Base-by-base conservation (phyloP, 2,113 vertebrate species). In the Galbula dea region DNA sequence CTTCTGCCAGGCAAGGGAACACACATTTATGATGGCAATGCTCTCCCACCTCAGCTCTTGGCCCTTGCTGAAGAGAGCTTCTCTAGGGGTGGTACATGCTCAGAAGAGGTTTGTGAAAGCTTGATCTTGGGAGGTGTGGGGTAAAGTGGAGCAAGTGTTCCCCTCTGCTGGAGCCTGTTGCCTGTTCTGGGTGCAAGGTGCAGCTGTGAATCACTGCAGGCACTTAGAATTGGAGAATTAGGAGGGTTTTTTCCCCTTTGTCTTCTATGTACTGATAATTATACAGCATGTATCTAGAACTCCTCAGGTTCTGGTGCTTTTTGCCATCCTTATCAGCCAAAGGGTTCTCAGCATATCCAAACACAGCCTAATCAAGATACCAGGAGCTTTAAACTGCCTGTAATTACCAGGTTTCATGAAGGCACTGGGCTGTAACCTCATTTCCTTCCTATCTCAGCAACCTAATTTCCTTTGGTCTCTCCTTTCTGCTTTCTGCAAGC, bases 21-120 rank as follows among this genome's bases (percentile, higher is more conserved):
- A 1, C 2, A 1, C 0, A 1, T 6, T 45, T 2, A 0, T 8
- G 63, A 7, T 21, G 59, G 9, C 4, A 20, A 1, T 4, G 26
- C 24, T 27, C 26, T 57, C 52, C 61, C 29, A 58, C 34, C 32
- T 39, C 74, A n/a, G n/a, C n/a, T n/a, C n/a, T n/a, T n/a, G n/a
- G n/a, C n/a, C n/a, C 18, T 6, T 11, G 18, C 54, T 74, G 73
- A 3, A n/a, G 83, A 46, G n/a, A 6, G 2, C 16, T 63, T 4
- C 5, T 4, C 15, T 9, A 3, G 30, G 20, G 69, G 15, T 65
- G 69, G 15, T 65, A 18, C 5, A 8, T 43, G 49, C 61, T 72
- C 37, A 1, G 2, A 3, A 43, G 15, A 52, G 49, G 12, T 15
- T 88, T 48, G 22, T 67, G 48, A 32, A 21, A 32, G 1, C 30